Base-by-base conservation (phyloP, 2,797 vertebrate genomes). In the Agapornis canus region DNA sequence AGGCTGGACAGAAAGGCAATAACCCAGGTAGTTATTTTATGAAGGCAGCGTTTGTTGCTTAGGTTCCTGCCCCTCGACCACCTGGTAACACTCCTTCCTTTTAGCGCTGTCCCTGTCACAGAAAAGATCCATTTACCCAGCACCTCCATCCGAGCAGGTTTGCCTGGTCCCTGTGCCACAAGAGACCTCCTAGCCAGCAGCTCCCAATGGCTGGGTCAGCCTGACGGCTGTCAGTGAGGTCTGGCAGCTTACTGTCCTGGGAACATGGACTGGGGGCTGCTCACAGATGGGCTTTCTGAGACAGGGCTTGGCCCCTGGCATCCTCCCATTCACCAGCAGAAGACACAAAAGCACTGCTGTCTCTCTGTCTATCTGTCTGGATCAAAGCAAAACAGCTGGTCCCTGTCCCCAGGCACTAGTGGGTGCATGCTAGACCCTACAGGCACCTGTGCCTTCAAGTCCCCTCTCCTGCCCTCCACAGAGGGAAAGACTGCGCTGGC, bases 81-180 rank as follows among this genome's bases (percentile, higher is more conserved):
- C 95, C 94, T 96, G 93, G 90, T 94, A 96, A 93, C 87, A 86
- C 84, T 94, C 76, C 90, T 66, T 92, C 93, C 86, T 91, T 95
- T 92, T 84, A 92, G 71, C 11, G 1, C 4, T 77, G 75, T 83
- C 40, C 71, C 76, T 20, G 0, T 79, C 78, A 78, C 80, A 97
- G 94, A 96, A 96, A 95, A 93, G 93, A 57, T 13, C 79, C 90
- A 94, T 97, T 96, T 88, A 95, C 43, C 19, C 54, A 43, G 75
- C 5, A 0, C 56, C 75, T 91, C 94, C 17, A 0, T 18, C 54
- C 17, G 0, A 45, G 86, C 45, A 68, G 80, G 31, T 61, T 0
- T 75, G 72, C 32, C 66, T 1, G 5, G 49, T 90, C 61, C 47
- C 59, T 5, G 51, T 6, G 90, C 54, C 1, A 0, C 63, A 68